Evolutionary conservation across 2,113 vertebrate genomes (phyloP).

Genomic region (Callipepla californica): DNA sequence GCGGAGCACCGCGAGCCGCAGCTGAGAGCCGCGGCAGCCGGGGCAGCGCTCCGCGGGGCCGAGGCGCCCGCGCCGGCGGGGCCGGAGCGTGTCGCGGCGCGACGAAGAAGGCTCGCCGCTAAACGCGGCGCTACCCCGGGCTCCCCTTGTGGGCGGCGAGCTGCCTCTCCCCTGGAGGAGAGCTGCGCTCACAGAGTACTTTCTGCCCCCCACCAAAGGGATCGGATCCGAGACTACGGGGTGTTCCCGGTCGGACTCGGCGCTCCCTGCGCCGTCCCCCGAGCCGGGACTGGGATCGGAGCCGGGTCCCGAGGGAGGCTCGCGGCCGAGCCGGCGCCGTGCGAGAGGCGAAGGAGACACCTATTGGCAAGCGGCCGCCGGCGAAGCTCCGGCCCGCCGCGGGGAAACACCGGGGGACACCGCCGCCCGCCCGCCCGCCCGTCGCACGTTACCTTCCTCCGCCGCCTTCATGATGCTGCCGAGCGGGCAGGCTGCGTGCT

Average conservation of each 20-base stretch:
- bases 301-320: neutral
- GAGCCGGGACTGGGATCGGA: neutral
- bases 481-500: slow-evolving; percentile 55
- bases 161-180: neutral
- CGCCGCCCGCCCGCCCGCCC: neutral
- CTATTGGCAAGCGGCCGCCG: slow-evolving; percentile 73
- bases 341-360: slow-evolving; percentile 73
- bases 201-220: neutral
- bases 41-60: neutral
- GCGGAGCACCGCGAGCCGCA: neutral
- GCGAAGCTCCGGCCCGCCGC: slow-evolving; percentile 37
- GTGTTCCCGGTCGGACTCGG: neutral
- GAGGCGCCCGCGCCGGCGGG: neutral
- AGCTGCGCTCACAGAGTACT: neutral
- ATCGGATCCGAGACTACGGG: neutral
- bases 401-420: slow-evolving; percentile 76
- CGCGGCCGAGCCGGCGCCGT: slow-evolving; percentile 4
- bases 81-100: neutral
- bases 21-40: neutral
- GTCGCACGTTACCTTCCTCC: slow-evolving; percentile 86
- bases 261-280: neutral
- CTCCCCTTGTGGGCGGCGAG: neutral
- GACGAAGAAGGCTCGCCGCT: neutral
- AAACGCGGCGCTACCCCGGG: neutral
- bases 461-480: slow-evolving; percentile 88